phyloP scores from a whole-genome alignment of 2,797 vertebrate species.

The Takifugu rubripes region DNA sequence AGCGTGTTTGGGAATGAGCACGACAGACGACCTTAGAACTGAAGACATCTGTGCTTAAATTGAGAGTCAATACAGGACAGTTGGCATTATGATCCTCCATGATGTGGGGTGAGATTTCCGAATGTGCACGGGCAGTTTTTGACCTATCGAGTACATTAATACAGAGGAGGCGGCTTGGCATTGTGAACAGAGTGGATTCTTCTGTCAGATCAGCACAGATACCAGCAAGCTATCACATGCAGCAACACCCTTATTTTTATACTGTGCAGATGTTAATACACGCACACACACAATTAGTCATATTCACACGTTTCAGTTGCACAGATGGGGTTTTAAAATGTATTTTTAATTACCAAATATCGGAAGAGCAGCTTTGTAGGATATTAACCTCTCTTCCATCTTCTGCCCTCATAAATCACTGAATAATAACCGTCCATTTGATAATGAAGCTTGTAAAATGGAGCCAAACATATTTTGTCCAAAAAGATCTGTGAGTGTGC shows the following conservation, averaged over 20 bases:
- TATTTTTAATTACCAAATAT: constrained; percentile 26
- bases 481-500: not conserved
- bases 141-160: constrained; percentile 75
- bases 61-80: not conserved
- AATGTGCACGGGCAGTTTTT: constrained; percentile 39
- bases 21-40: not conserved
- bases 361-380: constrained; percentile 20
- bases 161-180: constrained; percentile 63
- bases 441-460: constrained; percentile 31
- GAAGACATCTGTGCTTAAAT: not conserved
- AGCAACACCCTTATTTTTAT: constrained; percentile 3
- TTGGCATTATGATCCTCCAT: constrained; percentile 15
- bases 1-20: too few species aligned
- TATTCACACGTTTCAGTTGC: not conserved
- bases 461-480: constrained; percentile 22
- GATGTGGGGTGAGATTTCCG: constrained; percentile 13
- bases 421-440: constrained; percentile 40
- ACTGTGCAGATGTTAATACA: not conserved
- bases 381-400: constrained; percentile 10
- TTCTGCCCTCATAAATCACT: constrained; percentile 34
- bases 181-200: constrained; percentile 70
- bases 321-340: constrained; percentile 11
- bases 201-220: constrained; percentile 65
- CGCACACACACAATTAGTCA: not conserved
- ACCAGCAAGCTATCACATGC: constrained; percentile 45